phyloP scores from a whole-genome alignment of 2,888 invertebrate species.

The Tenodera sinensis region DNA sequence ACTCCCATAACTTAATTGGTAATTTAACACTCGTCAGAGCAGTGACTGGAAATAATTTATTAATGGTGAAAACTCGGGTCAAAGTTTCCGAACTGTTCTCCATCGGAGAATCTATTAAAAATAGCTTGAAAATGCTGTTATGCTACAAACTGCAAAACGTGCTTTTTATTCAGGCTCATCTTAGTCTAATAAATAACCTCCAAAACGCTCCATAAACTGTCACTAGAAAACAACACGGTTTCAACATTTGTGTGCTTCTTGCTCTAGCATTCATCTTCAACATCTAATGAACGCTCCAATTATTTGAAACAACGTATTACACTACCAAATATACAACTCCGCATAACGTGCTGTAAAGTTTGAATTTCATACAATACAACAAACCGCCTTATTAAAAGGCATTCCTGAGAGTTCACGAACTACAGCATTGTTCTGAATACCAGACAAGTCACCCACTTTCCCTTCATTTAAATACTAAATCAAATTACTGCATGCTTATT shows the following conservation, averaged over 20 bases:
- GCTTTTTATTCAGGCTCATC: too few species aligned
- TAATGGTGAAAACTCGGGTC: too few species aligned
- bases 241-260: not conserved
- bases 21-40: too few species aligned
- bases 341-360: not conserved
- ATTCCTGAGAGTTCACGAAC: not conserved
- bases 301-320: not conserved
- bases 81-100: too few species aligned
- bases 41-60: too few species aligned
- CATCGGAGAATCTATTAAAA: too few species aligned
- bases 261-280: not conserved
- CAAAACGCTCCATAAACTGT: not conserved
- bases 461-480: not conserved
- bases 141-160: too few species aligned
- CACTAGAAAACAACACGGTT: not conserved
- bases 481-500: not conserved
- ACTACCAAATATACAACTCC: not conserved
- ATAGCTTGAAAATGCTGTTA: too few species aligned
- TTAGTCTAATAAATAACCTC: not conserved
- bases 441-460: not conserved
- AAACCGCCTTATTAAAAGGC: not conserved
- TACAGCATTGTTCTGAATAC: not conserved
- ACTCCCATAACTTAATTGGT: too few species aligned
- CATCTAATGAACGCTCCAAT: not conserved
- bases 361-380: not conserved